A percentile compares a stretch with the other conserved stretches of the same genome.
phyloP scores from a whole-genome alignment of 2,113 vertebrate species.

The Corythaixoides concolor region DNA sequence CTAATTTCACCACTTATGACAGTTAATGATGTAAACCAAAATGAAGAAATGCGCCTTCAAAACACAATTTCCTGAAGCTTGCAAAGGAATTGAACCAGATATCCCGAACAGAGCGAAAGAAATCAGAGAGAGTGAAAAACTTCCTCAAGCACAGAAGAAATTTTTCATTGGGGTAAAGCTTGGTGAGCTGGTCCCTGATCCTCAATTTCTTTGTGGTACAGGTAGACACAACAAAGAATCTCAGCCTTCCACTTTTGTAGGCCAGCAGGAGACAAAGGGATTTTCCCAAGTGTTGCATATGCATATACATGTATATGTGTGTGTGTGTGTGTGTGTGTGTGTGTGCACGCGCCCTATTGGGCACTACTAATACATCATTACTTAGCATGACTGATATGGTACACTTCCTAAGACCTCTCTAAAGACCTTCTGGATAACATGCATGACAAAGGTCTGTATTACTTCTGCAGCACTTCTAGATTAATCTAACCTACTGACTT shows the following conservation, averaged over 20 bases:
- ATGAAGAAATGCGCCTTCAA: neutral
- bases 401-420: neutral
- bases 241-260: neutral
- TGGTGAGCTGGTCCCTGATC: neutral
- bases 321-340: too few species aligned
- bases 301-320: neutral
- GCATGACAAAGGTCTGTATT: neutral
- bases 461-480: neutral
- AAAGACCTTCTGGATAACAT: neutral
- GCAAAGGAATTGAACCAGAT: neutral
- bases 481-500: neutral
- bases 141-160: neutral
- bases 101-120: neutral
- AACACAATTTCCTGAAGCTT: neutral
- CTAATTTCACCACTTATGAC: neutral
- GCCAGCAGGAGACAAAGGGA: neutral
- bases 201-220: neutral
- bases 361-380: neutral
- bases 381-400: neutral
- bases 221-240: neutral
- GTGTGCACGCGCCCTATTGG: neutral
- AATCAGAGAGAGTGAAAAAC: neutral
- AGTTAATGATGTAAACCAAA: neutral
- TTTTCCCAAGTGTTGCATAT: neutral
- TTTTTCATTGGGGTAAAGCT: neutral